Conservation (phyloP, 1,140 invertebrate species). For the Zaprionus ghesquierei region DNA sequence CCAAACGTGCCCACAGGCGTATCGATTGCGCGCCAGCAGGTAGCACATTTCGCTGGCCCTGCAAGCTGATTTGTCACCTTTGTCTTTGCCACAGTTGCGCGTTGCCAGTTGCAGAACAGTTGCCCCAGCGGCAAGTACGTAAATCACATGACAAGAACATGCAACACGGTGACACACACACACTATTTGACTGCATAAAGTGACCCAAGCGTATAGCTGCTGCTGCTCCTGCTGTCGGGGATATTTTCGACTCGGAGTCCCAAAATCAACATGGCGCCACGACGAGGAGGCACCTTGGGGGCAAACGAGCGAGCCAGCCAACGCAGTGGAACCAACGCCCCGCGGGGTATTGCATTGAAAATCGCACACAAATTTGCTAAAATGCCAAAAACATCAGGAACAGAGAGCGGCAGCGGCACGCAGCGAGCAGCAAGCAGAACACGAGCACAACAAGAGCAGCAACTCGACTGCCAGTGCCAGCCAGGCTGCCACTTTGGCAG, state of each 20-base stretch:
- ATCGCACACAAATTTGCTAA: constrained; percentile 46
- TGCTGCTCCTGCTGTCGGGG: constrained; percentile 19
- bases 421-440: constrained; percentile 1
- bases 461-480: background rate
- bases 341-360: constrained; percentile 19
- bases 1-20: background rate
- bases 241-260: constrained; percentile 10
- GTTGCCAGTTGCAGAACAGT: constrained; percentile 4
- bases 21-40: constrained; percentile 7
- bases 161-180: constrained; percentile 26
- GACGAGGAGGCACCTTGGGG: background rate
- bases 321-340: background rate
- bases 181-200: constrained; percentile 37
- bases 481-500: constrained; percentile 33
- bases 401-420: constrained; percentile 12
- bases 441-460: constrained; percentile 3
- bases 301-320: background rate
- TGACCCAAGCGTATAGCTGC: constrained; percentile 5
- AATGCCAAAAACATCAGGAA: constrained; percentile 44
- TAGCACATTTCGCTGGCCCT: constrained; percentile 9
- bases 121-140: constrained; percentile 11
- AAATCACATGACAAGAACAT: constrained; percentile 44
- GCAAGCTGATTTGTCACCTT: constrained; percentile 41
- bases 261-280: constrained; percentile 16
- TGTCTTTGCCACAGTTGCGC: constrained; percentile 29